Evolutionary conservation across 2,113 vertebrate genomes (phyloP).

Genomic region (Triplophysa siluroides): DNA sequence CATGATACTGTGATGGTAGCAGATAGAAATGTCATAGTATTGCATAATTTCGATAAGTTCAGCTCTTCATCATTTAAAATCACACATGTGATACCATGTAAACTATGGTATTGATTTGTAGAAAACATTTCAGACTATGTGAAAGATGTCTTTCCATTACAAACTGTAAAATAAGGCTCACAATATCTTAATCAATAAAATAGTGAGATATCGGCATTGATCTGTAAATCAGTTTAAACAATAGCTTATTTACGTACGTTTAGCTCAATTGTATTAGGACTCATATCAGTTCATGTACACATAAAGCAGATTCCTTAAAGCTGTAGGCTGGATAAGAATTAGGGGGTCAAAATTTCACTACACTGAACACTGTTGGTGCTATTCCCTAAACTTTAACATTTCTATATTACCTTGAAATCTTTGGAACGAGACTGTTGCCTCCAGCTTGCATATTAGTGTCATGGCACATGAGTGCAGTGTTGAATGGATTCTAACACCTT

Average conservation of each 20-base stretch:
- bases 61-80: too few species aligned
- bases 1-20: background rate
- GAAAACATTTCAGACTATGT: too few species aligned
- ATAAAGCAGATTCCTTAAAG: constrained; percentile 5
- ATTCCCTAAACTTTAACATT: constrained; percentile 9
- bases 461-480: constrained; percentile 22
- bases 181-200: constrained; percentile 45
- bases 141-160: constrained; percentile 4
- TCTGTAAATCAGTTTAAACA: constrained; percentile 35
- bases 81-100: too few species aligned
- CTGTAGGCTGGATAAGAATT: background rate
- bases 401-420: constrained; percentile 20
- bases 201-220: constrained; percentile 49
- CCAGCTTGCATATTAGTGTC: constrained; percentile 38
- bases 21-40: background rate
- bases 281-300: constrained; percentile 29
- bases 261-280: constrained; percentile 13
- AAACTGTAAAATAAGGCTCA: background rate
- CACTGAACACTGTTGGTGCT: background rate
- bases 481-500: constrained; percentile 37
- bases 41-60: background rate
- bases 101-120: too few species aligned
- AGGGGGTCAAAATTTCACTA: background rate
- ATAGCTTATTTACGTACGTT: constrained; percentile 7
- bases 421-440: constrained; percentile 26